These are phyloP conservation scores for Pammene aurita DNA, from an alignment of 2,888 invertebrate species.

Conservation along the genomic window DNA sequence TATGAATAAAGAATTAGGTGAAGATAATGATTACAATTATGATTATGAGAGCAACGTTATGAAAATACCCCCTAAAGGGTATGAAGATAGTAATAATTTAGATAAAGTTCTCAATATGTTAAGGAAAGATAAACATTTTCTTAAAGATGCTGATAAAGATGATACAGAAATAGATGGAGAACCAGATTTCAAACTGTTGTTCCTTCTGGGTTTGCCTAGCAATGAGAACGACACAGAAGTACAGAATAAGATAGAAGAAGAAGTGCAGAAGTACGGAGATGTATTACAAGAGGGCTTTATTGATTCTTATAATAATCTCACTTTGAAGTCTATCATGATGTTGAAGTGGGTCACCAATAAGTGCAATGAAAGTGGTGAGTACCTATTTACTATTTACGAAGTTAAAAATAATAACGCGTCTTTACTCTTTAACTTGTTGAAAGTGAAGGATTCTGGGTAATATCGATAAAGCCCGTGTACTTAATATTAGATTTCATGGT, in stretches of 20 bases:
- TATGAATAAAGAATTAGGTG: constrained; percentile 70
- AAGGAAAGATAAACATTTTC: constrained; percentile 57
- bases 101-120: constrained; percentile 60
- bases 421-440: too few relatives aligned
- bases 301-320: constrained; percentile 94
- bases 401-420: too few relatives aligned
- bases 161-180: constrained; percentile 47
- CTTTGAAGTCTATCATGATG: constrained; percentile 92
- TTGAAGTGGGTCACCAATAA: constrained; percentile 90
- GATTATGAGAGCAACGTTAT: constrained; percentile 73
- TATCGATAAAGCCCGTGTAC: too few relatives aligned
- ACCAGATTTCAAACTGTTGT: constrained; percentile 69
- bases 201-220: constrained; percentile 85
- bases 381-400: neutral
- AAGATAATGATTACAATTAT: constrained; percentile 59
- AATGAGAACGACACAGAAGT: constrained; percentile 82
- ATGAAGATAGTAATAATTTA: constrained; percentile 62
- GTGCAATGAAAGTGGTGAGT: constrained; percentile 83
- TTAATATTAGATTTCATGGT: too few relatives aligned
- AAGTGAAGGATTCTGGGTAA: too few relatives aligned
- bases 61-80: constrained; percentile 75
- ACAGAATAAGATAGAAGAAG: constrained; percentile 85
- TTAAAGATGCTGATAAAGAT: constrained; percentile 42
- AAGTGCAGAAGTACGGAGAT: constrained; percentile 87
- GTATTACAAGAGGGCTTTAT: constrained; percentile 92